phyloP scores from a whole-genome alignment of 2,888 invertebrate genomes.

The Nemoura dubitans region DNA sequence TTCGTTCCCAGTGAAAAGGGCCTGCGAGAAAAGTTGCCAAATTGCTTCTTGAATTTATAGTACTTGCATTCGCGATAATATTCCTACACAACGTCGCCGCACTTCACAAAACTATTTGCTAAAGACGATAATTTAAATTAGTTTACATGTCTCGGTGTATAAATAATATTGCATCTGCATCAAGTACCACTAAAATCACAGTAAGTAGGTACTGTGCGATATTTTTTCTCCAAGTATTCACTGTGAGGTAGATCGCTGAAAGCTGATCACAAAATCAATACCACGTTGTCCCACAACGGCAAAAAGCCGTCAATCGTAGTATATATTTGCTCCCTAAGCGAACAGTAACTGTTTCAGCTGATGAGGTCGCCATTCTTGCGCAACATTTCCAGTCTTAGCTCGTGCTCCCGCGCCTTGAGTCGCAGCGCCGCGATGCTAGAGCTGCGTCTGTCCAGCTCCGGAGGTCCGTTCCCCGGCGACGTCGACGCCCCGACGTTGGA shows the following conservation, averaged over 20 bases:
- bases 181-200: too few relatives aligned
- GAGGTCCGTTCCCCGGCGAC: conserved; percentile 55
- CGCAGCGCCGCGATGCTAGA: conserved; percentile 89
- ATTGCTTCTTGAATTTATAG: too few relatives aligned
- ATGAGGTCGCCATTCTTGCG: conserved; percentile 83
- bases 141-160: background rate
- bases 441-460: conserved; percentile 82
- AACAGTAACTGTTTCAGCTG: conserved; percentile 68
- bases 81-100: background rate
- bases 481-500: conserved; percentile 49
- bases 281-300: background rate
- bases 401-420: conserved; percentile 89
- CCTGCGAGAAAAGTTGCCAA: too few relatives aligned
- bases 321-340: background rate
- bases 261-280: background rate
- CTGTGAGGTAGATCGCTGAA: conserved; percentile 1
- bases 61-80: background rate
- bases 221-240: background rate
- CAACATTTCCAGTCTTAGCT: conserved; percentile 82
- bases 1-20: too few relatives aligned
- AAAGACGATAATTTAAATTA: background rate
- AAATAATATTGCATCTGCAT: background rate
- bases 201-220: background rate
- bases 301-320: background rate
- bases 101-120: background rate